Evolutionary conservation across 2,888 invertebrate species (phyloP).

Genomic region (Acanthosepion lycidas): DNA sequence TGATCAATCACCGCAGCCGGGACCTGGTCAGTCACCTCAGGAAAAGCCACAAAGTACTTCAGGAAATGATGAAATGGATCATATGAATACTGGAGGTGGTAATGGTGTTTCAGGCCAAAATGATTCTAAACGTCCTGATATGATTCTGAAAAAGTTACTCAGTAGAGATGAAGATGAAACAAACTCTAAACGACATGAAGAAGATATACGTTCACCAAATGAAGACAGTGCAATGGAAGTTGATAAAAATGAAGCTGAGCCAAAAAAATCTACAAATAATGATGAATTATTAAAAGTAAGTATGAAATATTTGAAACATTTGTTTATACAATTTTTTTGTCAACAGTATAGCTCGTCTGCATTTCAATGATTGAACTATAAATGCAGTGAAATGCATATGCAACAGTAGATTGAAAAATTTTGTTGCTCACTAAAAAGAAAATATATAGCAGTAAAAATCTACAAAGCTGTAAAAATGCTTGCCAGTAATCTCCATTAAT

Average conservation of each 20-base stretch:
- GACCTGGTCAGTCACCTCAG: conserved; percentile 67
- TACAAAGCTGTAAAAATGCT: not conserved
- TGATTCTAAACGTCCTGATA: conserved; percentile 57
- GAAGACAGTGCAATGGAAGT: conserved; percentile 78
- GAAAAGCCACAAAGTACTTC: conserved; percentile 72
- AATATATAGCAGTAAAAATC: not conserved
- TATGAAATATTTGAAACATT: too few species aligned
- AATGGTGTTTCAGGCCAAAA: not conserved
- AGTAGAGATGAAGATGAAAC: conserved; percentile 82
- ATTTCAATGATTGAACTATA: not conserved
- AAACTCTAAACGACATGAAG: conserved; percentile 74
- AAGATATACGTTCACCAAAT: conserved; percentile 65
- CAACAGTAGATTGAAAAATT: too few species aligned
- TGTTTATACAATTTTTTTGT: too few species aligned
- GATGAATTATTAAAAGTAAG: conserved; percentile 68
- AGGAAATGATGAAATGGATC: conserved; percentile 63
- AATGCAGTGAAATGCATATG: not conserved
- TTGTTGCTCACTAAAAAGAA: not conserved
- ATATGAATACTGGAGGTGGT: conserved; percentile 49
- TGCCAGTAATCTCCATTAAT: not conserved
- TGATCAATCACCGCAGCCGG: conserved; percentile 68
- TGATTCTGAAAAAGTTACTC: conserved; percentile 78
- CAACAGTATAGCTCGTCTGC: not conserved
- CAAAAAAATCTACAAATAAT: conserved; percentile 64
- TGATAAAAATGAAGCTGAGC: conserved; percentile 72